Percentiles rank a stretch among this genome's conserved stretches.
Conservation (phyloP, 2,113 vertebrate genomes). For the Aptenodytes patagonicus region DNA sequence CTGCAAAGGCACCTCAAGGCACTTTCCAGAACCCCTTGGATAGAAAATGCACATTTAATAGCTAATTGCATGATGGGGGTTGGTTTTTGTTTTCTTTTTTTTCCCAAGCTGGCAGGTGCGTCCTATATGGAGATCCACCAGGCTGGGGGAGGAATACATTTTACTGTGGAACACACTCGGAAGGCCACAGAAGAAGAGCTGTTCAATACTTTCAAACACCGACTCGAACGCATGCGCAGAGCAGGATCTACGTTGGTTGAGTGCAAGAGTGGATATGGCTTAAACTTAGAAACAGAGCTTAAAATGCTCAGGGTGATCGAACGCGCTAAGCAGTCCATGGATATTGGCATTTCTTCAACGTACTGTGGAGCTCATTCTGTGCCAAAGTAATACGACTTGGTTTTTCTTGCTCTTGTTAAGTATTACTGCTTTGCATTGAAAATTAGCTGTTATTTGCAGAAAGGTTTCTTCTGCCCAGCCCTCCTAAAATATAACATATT, state of each 20-base stretch:
- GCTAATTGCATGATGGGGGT: not conserved
- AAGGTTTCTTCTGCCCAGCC: not conserved
- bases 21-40: not conserved
- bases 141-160: constrained; percentile 94
- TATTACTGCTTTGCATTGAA: not conserved
- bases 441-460: not conserved
- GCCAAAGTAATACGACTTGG: constrained; percentile 79
- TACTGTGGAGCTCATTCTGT: constrained; percentile 95
- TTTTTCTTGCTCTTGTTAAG: not conserved
- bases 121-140: constrained; percentile 95
- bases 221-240: constrained; percentile 78
- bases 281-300: constrained; percentile 84
- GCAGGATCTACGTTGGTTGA: constrained; percentile 90
- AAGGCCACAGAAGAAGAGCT: constrained; percentile 78
- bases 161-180: constrained; percentile 86
- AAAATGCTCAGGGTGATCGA: constrained; percentile 93
- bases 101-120: constrained; percentile 86
- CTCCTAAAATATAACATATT: not conserved
- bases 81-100: not conserved
- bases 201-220: constrained; percentile 69
- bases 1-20: not conserved
- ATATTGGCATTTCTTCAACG: constrained; percentile 86
- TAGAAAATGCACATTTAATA: not conserved
- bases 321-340: constrained; percentile 69
- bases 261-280: constrained; percentile 97